phyloP scores from a whole-genome alignment of 2,113 vertebrate species.

The Entelurus aequoreus region DNA sequence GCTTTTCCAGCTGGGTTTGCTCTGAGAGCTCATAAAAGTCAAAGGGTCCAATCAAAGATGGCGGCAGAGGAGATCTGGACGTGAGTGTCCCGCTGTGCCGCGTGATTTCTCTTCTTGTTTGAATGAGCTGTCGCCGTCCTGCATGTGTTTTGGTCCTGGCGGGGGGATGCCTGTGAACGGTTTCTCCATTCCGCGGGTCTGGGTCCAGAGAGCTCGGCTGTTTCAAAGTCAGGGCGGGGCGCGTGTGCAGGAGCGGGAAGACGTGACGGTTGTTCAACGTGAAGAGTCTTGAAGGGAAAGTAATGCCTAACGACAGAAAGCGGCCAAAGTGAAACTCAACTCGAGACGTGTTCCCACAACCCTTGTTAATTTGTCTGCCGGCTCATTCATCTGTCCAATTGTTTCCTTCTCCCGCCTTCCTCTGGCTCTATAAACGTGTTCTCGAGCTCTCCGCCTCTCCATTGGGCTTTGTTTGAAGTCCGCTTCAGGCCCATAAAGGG shows the following conservation, averaged over 20 bases:
- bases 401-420: conserved; percentile 17
- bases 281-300: conserved; percentile 53
- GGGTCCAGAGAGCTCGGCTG: conserved; percentile 33
- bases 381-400: conserved; percentile 47
- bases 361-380: conserved; percentile 59
- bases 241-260: conserved; percentile 45
- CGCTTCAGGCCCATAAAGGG: conserved; percentile 66
- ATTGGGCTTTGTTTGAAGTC: conserved; percentile 71
- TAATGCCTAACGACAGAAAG: conserved; percentile 44
- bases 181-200: conserved; percentile 22
- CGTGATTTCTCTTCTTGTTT: neutral
- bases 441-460: conserved; percentile 22
- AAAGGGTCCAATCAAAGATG: conserved; percentile 47
- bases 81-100: conserved; percentile 8
- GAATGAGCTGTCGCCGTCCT: neutral
- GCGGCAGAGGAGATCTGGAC: no score
- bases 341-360: conserved; percentile 55
- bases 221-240: conserved; percentile 49
- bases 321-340: conserved; percentile 59
- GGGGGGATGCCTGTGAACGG: conserved; percentile 4
- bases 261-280: conserved; percentile 52
- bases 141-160: no score
- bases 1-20: conserved; percentile 66
- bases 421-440: conserved; percentile 11
- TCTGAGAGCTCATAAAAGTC: conserved; percentile 59